Evolutionary conservation across 2,113 vertebrate genomes (phyloP).

Genomic region (Hippocampus abdominalis): DNA sequence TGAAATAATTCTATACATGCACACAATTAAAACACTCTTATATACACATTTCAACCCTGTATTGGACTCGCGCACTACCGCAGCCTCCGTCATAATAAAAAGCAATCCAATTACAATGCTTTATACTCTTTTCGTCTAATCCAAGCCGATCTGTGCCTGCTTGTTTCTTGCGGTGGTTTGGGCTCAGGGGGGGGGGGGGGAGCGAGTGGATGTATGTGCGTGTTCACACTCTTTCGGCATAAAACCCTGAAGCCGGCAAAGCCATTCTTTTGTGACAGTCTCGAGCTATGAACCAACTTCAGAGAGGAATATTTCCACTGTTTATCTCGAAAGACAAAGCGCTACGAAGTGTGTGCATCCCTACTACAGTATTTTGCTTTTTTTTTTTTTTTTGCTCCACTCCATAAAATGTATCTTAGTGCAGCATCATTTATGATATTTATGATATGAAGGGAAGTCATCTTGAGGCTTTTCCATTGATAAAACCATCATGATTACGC

Average conservation of each 20-base stretch:
- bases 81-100: slow-evolving; percentile 16
- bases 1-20: slow-evolving; percentile 46
- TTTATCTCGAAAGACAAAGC: background rate
- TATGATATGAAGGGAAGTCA: background rate
- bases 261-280: background rate
- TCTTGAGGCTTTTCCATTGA: background rate
- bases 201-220: slow-evolving; percentile 4
- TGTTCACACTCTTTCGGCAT: slow-evolving; percentile 12
- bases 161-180: slow-evolving; percentile 7
- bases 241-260: slow-evolving; percentile 13
- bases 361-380: background rate
- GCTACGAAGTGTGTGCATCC: background rate
- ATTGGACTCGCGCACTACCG: slow-evolving; percentile 33
- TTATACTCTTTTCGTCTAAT: slow-evolving; percentile 7
- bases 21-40: slow-evolving; percentile 55
- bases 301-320: background rate
- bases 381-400: background rate
- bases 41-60: slow-evolving; percentile 46
- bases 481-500: background rate
- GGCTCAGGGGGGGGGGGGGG: background rate
- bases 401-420: background rate
- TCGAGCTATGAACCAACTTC: background rate
- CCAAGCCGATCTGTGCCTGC: slow-evolving; percentile 9
- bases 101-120: background rate
- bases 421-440: background rate